Evolutionary conservation across 2,888 invertebrate species (phyloP), one percentile per base, ranked within the genome.

Genomic region (Xestoiulus laeticollis): DNA sequence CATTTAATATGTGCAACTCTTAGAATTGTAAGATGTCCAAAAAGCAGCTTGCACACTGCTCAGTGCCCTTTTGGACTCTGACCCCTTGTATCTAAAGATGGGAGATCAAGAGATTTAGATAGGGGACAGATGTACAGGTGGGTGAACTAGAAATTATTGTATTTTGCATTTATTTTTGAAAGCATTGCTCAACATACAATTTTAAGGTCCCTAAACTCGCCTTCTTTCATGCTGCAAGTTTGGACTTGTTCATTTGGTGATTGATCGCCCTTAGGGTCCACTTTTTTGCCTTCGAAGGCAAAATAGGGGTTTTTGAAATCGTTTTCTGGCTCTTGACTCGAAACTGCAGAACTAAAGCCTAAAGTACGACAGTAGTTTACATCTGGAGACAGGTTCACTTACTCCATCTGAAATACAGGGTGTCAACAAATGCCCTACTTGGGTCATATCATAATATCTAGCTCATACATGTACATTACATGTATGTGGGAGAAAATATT

Each of bases 351-450:
- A 22, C 78, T 30, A 26, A 26, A 22, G 5, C 12, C 12, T 8
- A 68, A 78, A 30, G 30, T 78, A 30, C 68, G 68, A 59, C 48
- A 48, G 48, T 0, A 48, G 48, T 19, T 6, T 19, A 3, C 78
- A 78, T 78, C 78, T 78, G 78, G 78, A 30, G 78, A 78, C 78
- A 30, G 30, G 78, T 78, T 78, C 78, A 78, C 78, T 78, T 30
- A 78, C 78, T 78, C 14, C 6, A 8, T 26, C 4, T 14, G 2
- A 6, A 22, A 30, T 78, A 30, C 78, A 78, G 78, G 78, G 78
- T 78, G 78, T 78, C 78, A 78, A 30, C 78, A 78, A 78, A 78
- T 30, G 12, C 5, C 8, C 26, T 2, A n/a, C n/a, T n/a, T n/a
- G n/a, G n/a, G n/a, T n/a, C n/a, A n/a, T n/a, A n/a, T n/a, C n/a